Evolutionary conservation across 1,140 invertebrate genomes (phyloP).

Genomic region (Brachionus koreanus): DNA sequence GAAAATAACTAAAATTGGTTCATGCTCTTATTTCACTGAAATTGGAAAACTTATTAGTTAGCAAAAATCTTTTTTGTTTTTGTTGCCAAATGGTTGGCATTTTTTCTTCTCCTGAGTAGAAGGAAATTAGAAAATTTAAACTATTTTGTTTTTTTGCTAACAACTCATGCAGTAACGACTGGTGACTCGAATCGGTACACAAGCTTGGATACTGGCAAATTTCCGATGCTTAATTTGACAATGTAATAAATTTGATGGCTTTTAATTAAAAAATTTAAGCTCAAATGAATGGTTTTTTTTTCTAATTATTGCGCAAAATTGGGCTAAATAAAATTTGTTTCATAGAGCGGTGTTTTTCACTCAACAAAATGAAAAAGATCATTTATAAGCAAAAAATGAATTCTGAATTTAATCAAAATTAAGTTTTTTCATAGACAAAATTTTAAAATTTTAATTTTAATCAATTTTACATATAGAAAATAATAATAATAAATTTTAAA

Average conservation of each 20-base stretch:
- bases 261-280: neutral
- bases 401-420: no score
- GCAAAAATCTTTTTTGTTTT: slow-evolving; percentile 9
- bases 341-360: no score
- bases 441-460: no score
- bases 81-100: neutral
- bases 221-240: neutral
- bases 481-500: no score
- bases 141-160: slow-evolving; percentile 5
- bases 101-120: slow-evolving; percentile 1
- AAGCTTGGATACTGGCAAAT: neutral
- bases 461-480: no score
- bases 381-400: no score
- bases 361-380: no score
- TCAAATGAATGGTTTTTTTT: neutral
- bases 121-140: slow-evolving; percentile 14
- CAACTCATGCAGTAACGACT: neutral
- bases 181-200: neutral
- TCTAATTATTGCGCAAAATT: neutral
- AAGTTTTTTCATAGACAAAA: no score
- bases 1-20: slow-evolving; percentile 30
- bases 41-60: slow-evolving; percentile 1
- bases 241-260: neutral
- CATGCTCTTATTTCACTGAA: slow-evolving; percentile 27
- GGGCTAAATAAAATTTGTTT: neutral